Conservation (phyloP, 92 coral and sea anemone species). For the Palythoa caribaeorum region DNA sequence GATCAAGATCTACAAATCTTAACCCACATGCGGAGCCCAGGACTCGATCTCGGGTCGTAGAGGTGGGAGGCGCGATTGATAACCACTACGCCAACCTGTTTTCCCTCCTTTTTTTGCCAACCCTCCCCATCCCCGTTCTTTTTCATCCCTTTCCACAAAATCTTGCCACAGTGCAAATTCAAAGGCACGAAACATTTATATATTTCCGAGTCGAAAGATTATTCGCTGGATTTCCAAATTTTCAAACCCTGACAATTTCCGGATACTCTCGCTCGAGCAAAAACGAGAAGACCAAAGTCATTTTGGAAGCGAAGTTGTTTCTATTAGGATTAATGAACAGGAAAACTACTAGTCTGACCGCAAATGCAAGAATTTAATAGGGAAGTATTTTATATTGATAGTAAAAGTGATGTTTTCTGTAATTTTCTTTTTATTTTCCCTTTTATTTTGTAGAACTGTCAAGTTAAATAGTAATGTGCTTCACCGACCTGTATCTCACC, state of each 20-base stretch:
- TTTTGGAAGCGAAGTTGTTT: conserved; percentile 1
- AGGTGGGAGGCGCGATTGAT: too few species aligned
- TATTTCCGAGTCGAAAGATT: neutral
- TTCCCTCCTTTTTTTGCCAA: too few species aligned
- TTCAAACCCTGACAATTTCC: neutral
- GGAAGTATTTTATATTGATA: conserved; percentile 6
- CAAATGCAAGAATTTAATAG: neutral
- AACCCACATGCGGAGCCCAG: too few species aligned
- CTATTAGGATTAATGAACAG: conserved; percentile 2
- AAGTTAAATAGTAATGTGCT: conserved; percentile 8
- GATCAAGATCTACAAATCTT: too few species aligned
- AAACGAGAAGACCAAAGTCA: conserved; percentile 1
- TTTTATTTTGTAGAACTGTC: conserved; percentile 10
- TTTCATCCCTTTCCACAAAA: too few species aligned
- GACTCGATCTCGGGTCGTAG: too few species aligned
- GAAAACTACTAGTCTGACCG: neutral
- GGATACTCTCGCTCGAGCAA: conserved; percentile 12
- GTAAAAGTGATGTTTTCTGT: conserved; percentile 6
- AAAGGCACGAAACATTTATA: conserved; percentile 3
- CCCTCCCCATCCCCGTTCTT: too few species aligned
- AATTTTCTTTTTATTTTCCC: neutral
- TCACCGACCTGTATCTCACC: conserved; percentile 7
- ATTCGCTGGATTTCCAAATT: neutral
- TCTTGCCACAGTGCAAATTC: neutral
- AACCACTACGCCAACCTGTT: too few species aligned